Evolutionary conservation across 2,113 vertebrate species (phyloP).

Genomic region (Crotalus horridus): DNA sequence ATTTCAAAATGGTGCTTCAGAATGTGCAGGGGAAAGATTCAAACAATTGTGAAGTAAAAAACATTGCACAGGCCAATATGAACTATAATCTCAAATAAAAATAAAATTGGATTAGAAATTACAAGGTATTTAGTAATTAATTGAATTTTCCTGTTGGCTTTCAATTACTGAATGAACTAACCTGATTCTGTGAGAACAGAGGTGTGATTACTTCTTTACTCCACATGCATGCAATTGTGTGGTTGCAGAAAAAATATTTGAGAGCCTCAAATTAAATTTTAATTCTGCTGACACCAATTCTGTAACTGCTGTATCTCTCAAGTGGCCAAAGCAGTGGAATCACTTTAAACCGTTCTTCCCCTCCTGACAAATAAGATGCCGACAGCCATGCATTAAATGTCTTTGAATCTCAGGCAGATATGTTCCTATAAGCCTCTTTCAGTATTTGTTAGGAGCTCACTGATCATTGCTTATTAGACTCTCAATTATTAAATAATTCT

Average conservation of each 20-base stretch:
- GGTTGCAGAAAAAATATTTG: not conserved
- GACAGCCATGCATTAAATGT: not conserved
- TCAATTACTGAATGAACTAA: not conserved
- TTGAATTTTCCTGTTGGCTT: not conserved
- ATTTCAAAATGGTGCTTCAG: not conserved
- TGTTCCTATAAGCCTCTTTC: not conserved
- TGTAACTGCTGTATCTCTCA: not conserved
- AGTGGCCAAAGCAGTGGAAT: not conserved
- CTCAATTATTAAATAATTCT: not conserved
- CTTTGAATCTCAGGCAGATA: not conserved
- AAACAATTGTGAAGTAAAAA: not conserved
- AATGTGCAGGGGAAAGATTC: not conserved
- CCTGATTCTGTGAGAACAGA: not conserved
- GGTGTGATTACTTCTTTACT: not conserved
- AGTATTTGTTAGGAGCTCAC: not conserved
- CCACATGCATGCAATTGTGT: not conserved
- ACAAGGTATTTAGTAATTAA: not conserved
- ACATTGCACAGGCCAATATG: not conserved
- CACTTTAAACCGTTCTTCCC: not conserved
- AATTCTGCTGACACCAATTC: not conserved
- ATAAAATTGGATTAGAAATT: not conserved
- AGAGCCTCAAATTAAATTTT: not conserved
- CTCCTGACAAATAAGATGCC: not conserved
- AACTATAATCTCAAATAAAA: not conserved
- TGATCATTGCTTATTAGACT: not conserved